Evolutionary conservation across 2,113 vertebrate genomes (phyloP).

Genomic region (Pelobates fuscus): DNA sequence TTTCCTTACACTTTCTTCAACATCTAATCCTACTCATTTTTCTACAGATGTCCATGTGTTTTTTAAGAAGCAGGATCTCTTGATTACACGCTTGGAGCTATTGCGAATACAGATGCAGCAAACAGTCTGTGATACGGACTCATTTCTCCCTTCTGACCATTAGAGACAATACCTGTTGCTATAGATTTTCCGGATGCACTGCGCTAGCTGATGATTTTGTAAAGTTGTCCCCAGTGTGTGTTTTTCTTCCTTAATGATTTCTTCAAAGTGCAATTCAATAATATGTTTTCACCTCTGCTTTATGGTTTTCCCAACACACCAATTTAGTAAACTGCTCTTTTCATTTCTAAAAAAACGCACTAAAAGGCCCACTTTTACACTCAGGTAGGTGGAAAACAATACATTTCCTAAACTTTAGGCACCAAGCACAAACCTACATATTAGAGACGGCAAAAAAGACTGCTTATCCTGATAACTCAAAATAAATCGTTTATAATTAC

Average conservation of each 20-base stretch:
- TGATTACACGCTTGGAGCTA: background rate
- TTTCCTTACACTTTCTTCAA: no score
- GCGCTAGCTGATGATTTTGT: background rate
- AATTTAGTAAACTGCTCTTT: constrained; percentile 17
- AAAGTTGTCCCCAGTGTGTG: background rate
- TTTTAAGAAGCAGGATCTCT: no score
- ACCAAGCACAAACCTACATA: no score
- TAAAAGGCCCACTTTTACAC: constrained; percentile 6
- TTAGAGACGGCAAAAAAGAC: no score
- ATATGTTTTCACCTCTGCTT: constrained; percentile 11
- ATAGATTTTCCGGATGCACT: background rate
- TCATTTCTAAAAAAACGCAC: background rate
- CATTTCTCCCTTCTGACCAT: constrained; percentile 9
- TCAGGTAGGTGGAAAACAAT: no score
- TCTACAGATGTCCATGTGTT: no score
- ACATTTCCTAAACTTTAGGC: no score
- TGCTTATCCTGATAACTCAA: no score
- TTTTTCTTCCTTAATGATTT: constrained; percentile 5
- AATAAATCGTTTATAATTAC: no score
- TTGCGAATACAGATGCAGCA: background rate
- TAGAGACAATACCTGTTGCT: background rate
- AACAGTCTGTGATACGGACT: background rate
- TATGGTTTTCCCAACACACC: background rate
- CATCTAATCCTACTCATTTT: no score
- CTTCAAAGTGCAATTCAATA: constrained; percentile 2